Conservation (phyloP, 2,113 vertebrate species). For the Podarcis cretensis region DNA sequence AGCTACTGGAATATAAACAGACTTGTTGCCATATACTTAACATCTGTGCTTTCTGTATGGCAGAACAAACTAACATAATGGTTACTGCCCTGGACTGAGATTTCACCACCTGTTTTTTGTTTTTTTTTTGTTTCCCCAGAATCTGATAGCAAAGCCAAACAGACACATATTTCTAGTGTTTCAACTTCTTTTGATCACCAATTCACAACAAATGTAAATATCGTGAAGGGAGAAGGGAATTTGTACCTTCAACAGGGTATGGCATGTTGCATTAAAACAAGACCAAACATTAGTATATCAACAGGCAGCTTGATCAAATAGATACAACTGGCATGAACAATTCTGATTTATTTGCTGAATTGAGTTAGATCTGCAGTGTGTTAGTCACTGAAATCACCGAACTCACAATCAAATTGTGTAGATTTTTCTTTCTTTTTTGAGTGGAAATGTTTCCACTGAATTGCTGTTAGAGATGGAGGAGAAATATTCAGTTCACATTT, state of each 20-base stretch:
- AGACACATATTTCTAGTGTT: background rate
- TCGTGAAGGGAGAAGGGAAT: background rate
- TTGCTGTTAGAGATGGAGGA: too few species aligned
- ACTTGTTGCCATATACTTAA: constrained; percentile 67
- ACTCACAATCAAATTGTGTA: background rate
- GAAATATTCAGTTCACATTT: too few species aligned
- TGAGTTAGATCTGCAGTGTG: background rate
- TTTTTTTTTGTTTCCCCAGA: background rate
- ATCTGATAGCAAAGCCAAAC: constrained; percentile 44
- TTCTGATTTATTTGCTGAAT: background rate
- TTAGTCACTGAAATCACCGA: background rate
- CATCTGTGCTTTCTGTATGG: constrained; percentile 73
- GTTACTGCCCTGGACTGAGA: constrained; percentile 60
- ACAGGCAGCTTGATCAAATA: constrained; percentile 5
- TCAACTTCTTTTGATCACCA: constrained; percentile 16
- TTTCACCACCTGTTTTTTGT: constrained; percentile 62
- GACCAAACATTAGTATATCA: background rate
- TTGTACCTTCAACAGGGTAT: too few species aligned
- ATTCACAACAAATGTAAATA: background rate
- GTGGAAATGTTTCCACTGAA: background rate
- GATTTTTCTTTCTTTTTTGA: background rate
- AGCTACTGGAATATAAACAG: constrained; percentile 58
- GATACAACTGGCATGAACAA: background rate
- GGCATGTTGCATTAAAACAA: constrained; percentile 19
- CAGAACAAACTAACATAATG: constrained; percentile 71